Base-by-base conservation (phyloP, 2,113 vertebrate species). In the Rhinopomastus cyanomelas region DNA sequence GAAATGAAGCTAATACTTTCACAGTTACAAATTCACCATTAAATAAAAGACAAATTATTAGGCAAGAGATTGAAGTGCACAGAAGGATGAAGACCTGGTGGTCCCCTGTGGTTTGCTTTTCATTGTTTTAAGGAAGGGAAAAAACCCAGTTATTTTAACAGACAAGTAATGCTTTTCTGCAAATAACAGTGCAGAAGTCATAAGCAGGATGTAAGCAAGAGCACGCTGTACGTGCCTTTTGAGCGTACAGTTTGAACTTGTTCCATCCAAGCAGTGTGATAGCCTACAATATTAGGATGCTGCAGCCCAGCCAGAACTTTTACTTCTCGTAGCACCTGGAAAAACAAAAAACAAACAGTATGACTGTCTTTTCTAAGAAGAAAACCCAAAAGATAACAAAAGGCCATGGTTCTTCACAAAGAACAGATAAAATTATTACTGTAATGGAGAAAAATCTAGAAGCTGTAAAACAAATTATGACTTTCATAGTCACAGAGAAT, bases 241-340 rank as follows among this genome's bases (percentile, higher is more conserved):
- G 87, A 57, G 5, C 62, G 67, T 4, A 91, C 62, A 51, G 97
- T 96, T 65, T 99, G 98, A 81, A 99, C 98, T 29, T 99, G 98
- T 30, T 99, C 99, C 97, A 99, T 98, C 99, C 99, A 99, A 2
- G 99, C 99, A 12, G 99, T 99, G 96, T 99, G 99, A 85, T 99
- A 99, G 17, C 99, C 99, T 5, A 99, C 99, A 4, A 99, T 97
- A 61, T 98, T 98, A 16, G 97, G 96, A 61, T 99, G 98, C 90
- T 99, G 98, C 52, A 99, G 97, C 44, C 98, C 98, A 20, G 99
- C 99, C 90, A 99, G 95, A 49, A 99, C 97, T 96, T 99, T 99
- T 29, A 99, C 99, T 95, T 99, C 99, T 69, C 98, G 97, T 11
- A 99, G 97, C 3, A 99, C 98, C 99, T 99, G 49, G 6, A 25